Conservation (phyloP, 2,888 invertebrate genomes). For the Cyrtodaria siliqua region DNA sequence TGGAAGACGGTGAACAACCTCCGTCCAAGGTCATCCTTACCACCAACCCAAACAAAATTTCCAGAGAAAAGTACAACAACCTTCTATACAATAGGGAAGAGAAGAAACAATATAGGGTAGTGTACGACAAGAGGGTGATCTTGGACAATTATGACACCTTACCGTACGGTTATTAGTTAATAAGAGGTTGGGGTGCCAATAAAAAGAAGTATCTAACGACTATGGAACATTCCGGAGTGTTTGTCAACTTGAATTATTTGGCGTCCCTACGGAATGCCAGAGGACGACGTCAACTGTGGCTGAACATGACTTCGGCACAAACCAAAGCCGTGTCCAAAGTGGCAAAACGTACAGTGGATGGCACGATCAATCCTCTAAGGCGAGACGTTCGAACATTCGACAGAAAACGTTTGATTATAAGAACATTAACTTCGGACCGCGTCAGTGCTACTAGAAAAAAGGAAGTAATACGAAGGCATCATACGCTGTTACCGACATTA, state of each 20-base stretch:
- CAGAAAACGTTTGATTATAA: slow-evolving; percentile 9
- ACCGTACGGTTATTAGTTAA: slow-evolving; percentile 9
- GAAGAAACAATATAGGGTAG: slow-evolving; percentile 1
- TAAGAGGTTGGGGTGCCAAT: background rate
- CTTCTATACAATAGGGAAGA: slow-evolving; percentile 4
- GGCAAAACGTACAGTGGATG: slow-evolving; percentile 5
- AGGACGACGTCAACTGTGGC: background rate
- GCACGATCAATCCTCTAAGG: slow-evolving; percentile 8
- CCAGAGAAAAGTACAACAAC: slow-evolving; percentile 13
- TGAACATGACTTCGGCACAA: background rate
- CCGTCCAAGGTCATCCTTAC: slow-evolving; percentile 5
- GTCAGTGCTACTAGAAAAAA: slow-evolving; percentile 5
- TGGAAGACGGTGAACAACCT: background rate
- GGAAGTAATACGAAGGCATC: background rate
- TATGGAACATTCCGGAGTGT: slow-evolving; percentile 1
- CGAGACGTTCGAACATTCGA: background rate
- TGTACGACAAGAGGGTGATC: slow-evolving; percentile 15
- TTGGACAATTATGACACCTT: slow-evolving; percentile 1
- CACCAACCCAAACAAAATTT: slow-evolving; percentile 21
- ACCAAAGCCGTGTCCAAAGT: background rate
- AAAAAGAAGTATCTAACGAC: background rate
- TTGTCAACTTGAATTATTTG: background rate
- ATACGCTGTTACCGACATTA: background rate
- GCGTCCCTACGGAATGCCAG: background rate
- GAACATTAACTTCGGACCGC: background rate